Conservation (phyloP, 2,888 invertebrate genomes). For the Volucella inflata region DNA sequence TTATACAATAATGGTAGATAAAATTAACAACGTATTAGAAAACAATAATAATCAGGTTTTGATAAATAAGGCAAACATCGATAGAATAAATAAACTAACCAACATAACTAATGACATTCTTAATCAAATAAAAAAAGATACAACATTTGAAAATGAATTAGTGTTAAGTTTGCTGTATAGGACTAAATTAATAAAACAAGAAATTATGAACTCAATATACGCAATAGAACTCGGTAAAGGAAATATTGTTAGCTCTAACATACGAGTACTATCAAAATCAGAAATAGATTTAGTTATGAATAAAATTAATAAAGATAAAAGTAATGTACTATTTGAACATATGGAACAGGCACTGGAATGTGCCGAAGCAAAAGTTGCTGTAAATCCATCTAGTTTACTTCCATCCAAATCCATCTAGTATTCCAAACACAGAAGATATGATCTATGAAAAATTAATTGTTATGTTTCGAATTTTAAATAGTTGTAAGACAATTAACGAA, state of each 20-base stretch:
- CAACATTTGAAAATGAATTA: slow-evolving; percentile 14
- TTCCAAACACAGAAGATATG: slow-evolving; percentile 36
- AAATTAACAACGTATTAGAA: not conserved
- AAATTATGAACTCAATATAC: slow-evolving; percentile 30
- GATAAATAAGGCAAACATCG: not conserved
- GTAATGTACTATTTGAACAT: slow-evolving; percentile 41
- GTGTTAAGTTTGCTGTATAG: too few relatives aligned
- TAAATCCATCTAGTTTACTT: slow-evolving; percentile 33
- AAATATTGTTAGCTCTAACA: slow-evolving; percentile 47
- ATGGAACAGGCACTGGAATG: slow-evolving; percentile 60
- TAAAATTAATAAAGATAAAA: slow-evolving; percentile 44
- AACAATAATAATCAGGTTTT: slow-evolving; percentile 8
- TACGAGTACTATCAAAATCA: slow-evolving; percentile 27
- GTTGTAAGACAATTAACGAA: slow-evolving; percentile 43
- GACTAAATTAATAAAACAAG: slow-evolving; percentile 44
- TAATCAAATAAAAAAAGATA: slow-evolving; percentile 16
- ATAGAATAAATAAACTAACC: slow-evolving; percentile 10
- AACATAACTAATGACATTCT: not conserved
- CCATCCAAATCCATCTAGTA: too few relatives aligned
- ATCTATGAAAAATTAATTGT: slow-evolving; percentile 39
- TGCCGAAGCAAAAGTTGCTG: slow-evolving; percentile 50
- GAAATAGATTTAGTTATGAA: slow-evolving; percentile 35
- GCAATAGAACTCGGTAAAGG: slow-evolving; percentile 31
- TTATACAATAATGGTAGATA: not conserved
- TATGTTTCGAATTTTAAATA: slow-evolving; percentile 33